A percentile compares a stretch with the other conserved stretches of the same genome.
These are phyloP conservation scores for Acheta domesticus DNA, from an alignment of 2,888 invertebrate genomes.

Conservation along the genomic window DNA sequence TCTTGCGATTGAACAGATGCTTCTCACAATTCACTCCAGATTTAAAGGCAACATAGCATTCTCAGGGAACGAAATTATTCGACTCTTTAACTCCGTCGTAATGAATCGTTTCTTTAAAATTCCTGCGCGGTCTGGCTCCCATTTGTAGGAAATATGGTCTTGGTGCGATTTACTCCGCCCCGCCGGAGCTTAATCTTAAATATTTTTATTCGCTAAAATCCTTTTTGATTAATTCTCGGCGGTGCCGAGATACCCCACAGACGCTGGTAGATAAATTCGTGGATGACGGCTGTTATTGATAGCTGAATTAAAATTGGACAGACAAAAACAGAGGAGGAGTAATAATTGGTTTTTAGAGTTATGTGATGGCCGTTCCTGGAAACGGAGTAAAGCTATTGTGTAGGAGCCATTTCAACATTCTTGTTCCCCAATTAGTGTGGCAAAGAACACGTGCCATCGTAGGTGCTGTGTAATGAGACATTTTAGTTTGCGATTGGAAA, in stretches of 20 bases:
- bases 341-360: conserved; percentile 18
- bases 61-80: background rate
- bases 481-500: too few species aligned
- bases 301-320: conserved; percentile 10
- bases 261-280: conserved; percentile 7
- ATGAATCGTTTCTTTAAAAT: conserved; percentile 18
- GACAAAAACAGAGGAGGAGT: conserved; percentile 2
- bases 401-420: background rate
- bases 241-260: background rate
- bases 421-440: background rate
- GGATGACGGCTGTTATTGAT: conserved; percentile 10
- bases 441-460: background rate
- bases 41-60: too few species aligned
- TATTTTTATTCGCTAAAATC: conserved; percentile 9
- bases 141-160: background rate
- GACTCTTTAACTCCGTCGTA: background rate
- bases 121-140: background rate
- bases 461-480: too few species aligned
- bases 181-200: conserved; percentile 1
- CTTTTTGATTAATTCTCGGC: background rate
- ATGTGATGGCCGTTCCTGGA: background rate
- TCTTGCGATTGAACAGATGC: too few species aligned
- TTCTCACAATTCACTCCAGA: too few species aligned
- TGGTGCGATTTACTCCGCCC: background rate
- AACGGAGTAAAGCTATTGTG: background rate